These are phyloP conservation scores for Stichopus chloronotus DNA, from an alignment of 35 echinoderm and acorn worm species.

Conservation along the genomic window DNA sequence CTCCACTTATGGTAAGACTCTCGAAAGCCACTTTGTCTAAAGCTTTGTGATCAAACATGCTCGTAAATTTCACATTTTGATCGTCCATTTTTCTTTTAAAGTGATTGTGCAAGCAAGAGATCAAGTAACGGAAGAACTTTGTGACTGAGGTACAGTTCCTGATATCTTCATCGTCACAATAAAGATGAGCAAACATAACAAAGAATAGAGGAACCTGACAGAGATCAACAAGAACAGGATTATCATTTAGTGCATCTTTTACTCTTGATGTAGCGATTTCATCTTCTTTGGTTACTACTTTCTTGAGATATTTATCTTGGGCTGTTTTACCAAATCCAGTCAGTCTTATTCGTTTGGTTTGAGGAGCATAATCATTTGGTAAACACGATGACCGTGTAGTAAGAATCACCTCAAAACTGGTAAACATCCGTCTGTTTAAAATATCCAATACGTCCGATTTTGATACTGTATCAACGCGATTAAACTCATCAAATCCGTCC, in stretches of 20 bases:
- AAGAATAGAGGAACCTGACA: conserved; percentile 19
- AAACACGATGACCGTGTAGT: conserved; percentile 11
- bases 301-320: not conserved
- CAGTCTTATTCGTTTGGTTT: conserved; percentile 15
- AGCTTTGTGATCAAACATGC: not conserved
- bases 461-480: not conserved
- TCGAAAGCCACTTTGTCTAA: conserved; percentile 4
- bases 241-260: not conserved
- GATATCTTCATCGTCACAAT: not conserved
- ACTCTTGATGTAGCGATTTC: not conserved
- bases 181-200: conserved; percentile 19
- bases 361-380: not conserved
- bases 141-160: not conserved
- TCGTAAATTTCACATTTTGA: not conserved
- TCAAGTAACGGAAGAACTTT: conserved; percentile 5
- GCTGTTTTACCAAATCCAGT: not conserved
- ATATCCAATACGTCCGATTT: not conserved
- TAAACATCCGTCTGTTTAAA: not conserved
- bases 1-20: not conserved
- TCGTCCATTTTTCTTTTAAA: conserved; percentile 25
- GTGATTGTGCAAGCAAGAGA: not conserved
- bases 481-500: conserved; percentile 17
- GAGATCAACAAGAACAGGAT: conserved; percentile 9
- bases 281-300: not conserved
- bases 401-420: not conserved